Evolutionary conservation across 1,140 invertebrate species (phyloP).

Genomic region (Ladona fulva): DNA sequence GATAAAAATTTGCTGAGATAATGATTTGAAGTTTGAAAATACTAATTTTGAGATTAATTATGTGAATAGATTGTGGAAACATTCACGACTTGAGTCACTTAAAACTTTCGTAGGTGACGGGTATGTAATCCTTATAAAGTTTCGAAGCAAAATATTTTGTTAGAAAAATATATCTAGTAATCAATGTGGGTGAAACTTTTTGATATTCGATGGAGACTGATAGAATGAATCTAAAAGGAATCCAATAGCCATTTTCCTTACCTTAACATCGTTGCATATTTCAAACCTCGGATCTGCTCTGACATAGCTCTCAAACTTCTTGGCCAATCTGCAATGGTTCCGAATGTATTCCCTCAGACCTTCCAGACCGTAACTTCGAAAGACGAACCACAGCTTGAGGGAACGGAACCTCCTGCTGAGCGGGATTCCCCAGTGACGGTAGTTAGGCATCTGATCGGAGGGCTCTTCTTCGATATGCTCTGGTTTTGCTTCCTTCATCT

Average conservation of each 20-base stretch:
- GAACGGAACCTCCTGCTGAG: slow-evolving; percentile 76
- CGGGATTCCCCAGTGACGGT: slow-evolving; percentile 84
- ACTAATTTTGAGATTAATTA: too few species aligned
- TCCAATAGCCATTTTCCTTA: slow-evolving; percentile 26
- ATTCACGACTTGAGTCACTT: too few species aligned
- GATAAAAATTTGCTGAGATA: too few species aligned
- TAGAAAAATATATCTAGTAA: too few species aligned
- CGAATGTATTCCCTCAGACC: slow-evolving; percentile 76
- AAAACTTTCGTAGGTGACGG: too few species aligned
- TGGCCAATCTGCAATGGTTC: slow-evolving; percentile 76
- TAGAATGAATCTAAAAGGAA: too few species aligned
- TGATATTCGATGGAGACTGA: too few species aligned
- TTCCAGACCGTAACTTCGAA: slow-evolving; percentile 70
- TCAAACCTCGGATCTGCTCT: slow-evolving; percentile 70
- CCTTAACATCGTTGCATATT: slow-evolving; percentile 69
- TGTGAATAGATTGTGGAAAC: too few species aligned
- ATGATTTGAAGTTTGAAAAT: too few species aligned
- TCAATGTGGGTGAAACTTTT: too few species aligned
- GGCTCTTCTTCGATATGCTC: slow-evolving; percentile 82
- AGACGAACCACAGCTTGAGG: slow-evolving; percentile 82
- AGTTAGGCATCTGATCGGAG: slow-evolving; percentile 68
- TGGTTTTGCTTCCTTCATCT: slow-evolving; percentile 88
- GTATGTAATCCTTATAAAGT: too few species aligned
- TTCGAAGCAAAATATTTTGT: too few species aligned
- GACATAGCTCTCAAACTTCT: slow-evolving; percentile 71